phyloP scores from a whole-genome alignment of 2,113 vertebrate species.

The Hippoglossus stenolepis region DNA sequence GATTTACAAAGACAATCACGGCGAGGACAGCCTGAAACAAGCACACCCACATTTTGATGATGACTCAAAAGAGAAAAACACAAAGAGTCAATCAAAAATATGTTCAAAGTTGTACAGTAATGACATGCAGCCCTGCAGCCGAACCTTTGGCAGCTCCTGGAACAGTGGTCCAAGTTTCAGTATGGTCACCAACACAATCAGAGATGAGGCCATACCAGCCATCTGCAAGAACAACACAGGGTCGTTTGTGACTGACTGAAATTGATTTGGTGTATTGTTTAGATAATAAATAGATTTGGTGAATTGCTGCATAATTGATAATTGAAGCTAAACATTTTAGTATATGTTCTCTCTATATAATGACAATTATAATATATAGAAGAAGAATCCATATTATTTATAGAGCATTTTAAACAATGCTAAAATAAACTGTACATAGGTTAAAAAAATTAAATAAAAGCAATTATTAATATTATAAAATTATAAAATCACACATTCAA shows the following conservation, averaged over 20 bases:
- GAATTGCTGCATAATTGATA: no score
- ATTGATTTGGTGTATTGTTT: background rate
- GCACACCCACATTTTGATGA: background rate
- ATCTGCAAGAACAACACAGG: conserved; percentile 79
- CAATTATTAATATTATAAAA: no score
- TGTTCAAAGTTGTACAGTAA: background rate
- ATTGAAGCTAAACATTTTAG: no score
- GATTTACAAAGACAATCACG: conserved; percentile 89
- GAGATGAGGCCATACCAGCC: conserved; percentile 85
- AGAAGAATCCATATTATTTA: no score
- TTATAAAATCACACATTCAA: no score
- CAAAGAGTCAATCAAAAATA: background rate
- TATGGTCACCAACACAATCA: conserved; percentile 92
- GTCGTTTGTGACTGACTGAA: background rate
- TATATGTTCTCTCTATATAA: no score
- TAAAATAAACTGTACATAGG: no score
- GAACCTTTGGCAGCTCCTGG: conserved; percentile 93
- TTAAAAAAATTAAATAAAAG: no score
- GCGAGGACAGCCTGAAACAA: conserved; percentile 89
- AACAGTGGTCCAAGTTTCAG: conserved; percentile 93
- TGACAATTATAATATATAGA: no score
- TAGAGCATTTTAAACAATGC: no score
- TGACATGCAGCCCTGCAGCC: background rate
- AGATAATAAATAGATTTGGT: no score
- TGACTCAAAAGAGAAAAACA: background rate